These are phyloP conservation scores for Patella ulyssiponensis DNA, from an alignment of 2,888 invertebrate genomes.

Conservation along the genomic window DNA sequence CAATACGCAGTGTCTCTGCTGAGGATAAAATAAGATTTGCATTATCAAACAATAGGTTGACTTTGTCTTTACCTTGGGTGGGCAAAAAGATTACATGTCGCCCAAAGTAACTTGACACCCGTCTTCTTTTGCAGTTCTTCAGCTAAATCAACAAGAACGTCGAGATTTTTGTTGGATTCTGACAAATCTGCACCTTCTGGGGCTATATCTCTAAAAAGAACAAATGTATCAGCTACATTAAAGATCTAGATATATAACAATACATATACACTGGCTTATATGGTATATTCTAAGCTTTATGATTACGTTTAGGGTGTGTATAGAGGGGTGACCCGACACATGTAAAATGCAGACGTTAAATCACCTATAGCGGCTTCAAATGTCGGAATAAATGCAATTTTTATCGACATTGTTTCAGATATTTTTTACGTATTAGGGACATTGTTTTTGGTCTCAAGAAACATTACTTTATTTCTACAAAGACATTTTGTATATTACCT, in stretches of 20 bases:
- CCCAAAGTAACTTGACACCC: conserved; percentile 78
- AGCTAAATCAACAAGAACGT: conserved; percentile 77
- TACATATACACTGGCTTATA: too few relatives aligned
- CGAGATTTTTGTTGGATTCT: conserved; percentile 76
- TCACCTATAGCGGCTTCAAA: too few relatives aligned
- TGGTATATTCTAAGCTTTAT: too few relatives aligned
- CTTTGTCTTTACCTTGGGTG: conserved; percentile 74
- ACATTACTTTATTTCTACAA: too few relatives aligned
- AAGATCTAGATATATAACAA: too few relatives aligned
- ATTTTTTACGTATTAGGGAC: background rate
- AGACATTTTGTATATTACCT: conserved; percentile 52
- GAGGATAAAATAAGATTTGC: too few relatives aligned
- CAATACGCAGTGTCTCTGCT: too few relatives aligned
- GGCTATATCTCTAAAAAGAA: conserved; percentile 75
- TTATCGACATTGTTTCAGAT: background rate
- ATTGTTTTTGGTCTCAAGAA: too few relatives aligned
- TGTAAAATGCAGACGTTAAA: too few relatives aligned
- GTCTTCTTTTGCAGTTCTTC: conserved; percentile 76
- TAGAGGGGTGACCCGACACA: too few relatives aligned
- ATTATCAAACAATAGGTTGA: background rate
- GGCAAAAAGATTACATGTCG: conserved; percentile 79
- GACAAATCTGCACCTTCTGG: conserved; percentile 76
- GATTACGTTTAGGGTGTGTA: too few relatives aligned
- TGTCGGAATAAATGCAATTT: background rate
- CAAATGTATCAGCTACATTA: background rate